Evolutionary conservation across 2,888 invertebrate species (phyloP), one percentile per base, ranked within the genome.

Genomic region (Cephus pulcher): DNA sequence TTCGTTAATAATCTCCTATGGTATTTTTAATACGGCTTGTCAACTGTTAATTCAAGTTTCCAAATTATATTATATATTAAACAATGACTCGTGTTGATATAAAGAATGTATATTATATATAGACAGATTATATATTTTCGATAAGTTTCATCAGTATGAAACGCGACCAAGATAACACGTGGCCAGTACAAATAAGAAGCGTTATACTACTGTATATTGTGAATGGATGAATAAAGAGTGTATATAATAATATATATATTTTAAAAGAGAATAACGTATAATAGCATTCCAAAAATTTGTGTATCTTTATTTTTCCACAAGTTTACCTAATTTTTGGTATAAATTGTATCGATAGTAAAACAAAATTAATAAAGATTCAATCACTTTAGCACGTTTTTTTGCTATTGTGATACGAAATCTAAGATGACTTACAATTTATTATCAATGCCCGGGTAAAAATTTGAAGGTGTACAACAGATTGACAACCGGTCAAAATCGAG

Each of bases 1-100:
- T 56, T 2, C 56, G 23, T 56, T 56, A 56, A 56, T 56, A 81
- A 84, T 83, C 77, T 76, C 35, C 34, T 74, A 74, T 74, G 9
- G 56, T 56, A 56, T 56, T 56, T 56, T 56, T 23, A 56, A 56
- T 56, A 23, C 56, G 56, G 1, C 9, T 9, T 56, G 56, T 23
- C 2, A 23, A 23, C 56, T 23, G 56, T 23, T 2, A 56, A 56
- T 56, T 56, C 9, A 56, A 56, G 23, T 23, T 23, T 56, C 9
- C 23, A 23, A 23, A 23, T 23, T 23, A 56, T 23, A 56, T 56
- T 23, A 56, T 56, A 56, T 56, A 56, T 23, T 23, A 23, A 23
- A 56, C 23, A 56, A 23, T 56, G 56, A 56, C 56, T 23, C 56
- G 9, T 56, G 56, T 56, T 23, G 23, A 56, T 56, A 56, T 56